Evolutionary conservation across 2,888 invertebrate species (phyloP).

Genomic region (Margaritifera margaritifera): DNA sequence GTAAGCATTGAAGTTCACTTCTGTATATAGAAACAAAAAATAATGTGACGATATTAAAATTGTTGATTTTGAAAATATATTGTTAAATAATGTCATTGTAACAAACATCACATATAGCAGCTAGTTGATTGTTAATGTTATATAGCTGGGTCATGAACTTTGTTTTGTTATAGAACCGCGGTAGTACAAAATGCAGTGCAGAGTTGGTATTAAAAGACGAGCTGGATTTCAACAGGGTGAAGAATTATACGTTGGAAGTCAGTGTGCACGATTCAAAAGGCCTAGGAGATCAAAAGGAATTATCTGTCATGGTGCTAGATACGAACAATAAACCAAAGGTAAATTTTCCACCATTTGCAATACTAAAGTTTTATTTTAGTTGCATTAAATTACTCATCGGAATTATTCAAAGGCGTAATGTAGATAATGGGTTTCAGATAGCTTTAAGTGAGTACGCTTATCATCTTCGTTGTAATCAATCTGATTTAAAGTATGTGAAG

Average conservation of each 20-base stretch:
- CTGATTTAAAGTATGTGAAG: too few relatives aligned
- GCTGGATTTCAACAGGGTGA: constrained; percentile 22
- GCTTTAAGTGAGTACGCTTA: not conserved
- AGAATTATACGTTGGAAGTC: constrained; percentile 20
- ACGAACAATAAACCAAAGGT: constrained; percentile 48
- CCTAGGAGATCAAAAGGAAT: constrained; percentile 8
- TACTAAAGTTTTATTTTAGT: not conserved
- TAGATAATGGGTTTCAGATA: not conserved
- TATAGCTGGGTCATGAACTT: not conserved
- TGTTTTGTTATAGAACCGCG: constrained; percentile 8
- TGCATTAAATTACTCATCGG: not conserved
- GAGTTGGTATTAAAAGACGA: constrained; percentile 15
- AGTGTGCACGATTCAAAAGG: constrained; percentile 34
- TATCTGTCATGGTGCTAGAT: constrained; percentile 35
- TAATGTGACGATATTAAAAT: not conserved
- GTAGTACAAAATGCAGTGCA: constrained; percentile 24
- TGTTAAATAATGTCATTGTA: not conserved
- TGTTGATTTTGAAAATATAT: not conserved
- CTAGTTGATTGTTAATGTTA: too few relatives aligned
- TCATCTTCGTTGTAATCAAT: not conserved
- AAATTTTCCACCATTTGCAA: constrained; percentile 1
- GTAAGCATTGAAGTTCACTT: too few relatives aligned
- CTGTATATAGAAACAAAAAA: too few relatives aligned
- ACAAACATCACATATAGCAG: too few relatives aligned
- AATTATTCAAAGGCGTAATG: not conserved